Base-by-base conservation (phyloP, 2,888 invertebrate species). In the Lobophora halterata region DNA sequence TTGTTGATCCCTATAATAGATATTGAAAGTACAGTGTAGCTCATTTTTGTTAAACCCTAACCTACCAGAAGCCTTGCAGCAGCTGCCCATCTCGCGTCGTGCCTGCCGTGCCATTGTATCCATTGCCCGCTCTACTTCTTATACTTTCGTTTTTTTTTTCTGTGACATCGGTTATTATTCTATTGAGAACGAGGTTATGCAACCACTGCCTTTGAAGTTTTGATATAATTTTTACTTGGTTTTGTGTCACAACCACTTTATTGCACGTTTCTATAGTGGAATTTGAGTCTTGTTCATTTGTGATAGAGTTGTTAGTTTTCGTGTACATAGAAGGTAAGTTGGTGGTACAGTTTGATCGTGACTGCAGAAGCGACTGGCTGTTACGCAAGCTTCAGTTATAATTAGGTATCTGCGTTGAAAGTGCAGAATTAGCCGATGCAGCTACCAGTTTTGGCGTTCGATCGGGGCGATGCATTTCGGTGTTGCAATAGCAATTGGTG, bases 161-260 rank as follows among this genome's bases (percentile, higher is more conserved):
- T 68, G 81, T 78, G 82, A 81, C 85, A 81, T 79, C 83, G 69
- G 79, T 83, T 79, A 81, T 80, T 79, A 81, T 79, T 71, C 71
- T 79, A 85, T 85, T 78, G 78, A 66, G 85, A 62, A 76, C 86
- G 83, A 86, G 86, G 86, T 86, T 86, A 74, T 57, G 79, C 75
- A 86, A 86, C 74, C 71, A 47, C 74, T 67, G 68, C 69, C 71
- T 82, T 76, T 77, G 71, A 71, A 78, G 79, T 80, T 85, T 86
- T 86, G 83, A 85, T 86, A 86, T 85, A 78, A 86, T 86, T 86
- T 85, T 85, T 79, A 74, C 67, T 71, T 73, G n/a, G n/a, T 73
- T 78, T 79, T 78, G 73, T 76, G 63, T 36, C 48, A 38, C 19
- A 52, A 52, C 55, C n/a, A 34, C 38, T 27, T 13, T 21, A 21